phyloP scores from a whole-genome alignment of 2,113 vertebrate genomes.

The Alexandromys fortis region DNA sequence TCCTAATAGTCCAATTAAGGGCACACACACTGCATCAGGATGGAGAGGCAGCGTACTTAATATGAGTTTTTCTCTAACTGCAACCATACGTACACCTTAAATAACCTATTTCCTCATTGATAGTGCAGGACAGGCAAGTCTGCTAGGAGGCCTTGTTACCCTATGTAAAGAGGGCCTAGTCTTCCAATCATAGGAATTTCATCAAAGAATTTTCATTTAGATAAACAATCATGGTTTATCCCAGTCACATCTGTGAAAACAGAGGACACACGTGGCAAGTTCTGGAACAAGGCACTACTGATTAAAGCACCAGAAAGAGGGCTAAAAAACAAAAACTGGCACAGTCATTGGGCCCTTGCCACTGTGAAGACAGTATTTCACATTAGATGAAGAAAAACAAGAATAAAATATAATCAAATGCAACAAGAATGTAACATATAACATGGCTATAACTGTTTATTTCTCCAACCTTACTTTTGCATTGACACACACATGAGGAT shows the following conservation, averaged over 20 bases:
- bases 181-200: constrained; percentile 68
- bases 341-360: background rate
- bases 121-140: background rate
- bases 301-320: constrained; percentile 51
- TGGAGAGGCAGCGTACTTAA: background rate
- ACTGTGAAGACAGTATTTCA: constrained; percentile 7
- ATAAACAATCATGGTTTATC: constrained; percentile 62
- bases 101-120: background rate
- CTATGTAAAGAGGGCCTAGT: background rate
- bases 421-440: background rate
- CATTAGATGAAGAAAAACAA: constrained; percentile 34
- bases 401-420: constrained; percentile 11
- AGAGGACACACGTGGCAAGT: constrained; percentile 50
- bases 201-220: constrained; percentile 56
- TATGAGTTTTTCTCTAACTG: background rate
- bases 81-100: background rate
- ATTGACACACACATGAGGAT: background rate
- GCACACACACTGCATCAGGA: background rate
- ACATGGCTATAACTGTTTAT: background rate
- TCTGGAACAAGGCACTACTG: constrained; percentile 7
- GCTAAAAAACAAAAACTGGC: constrained; percentile 3
- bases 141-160: background rate
- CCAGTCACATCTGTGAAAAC: constrained; percentile 31
- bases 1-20: background rate
- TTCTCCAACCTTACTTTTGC: background rate